Conservation (phyloP, 2,888 invertebrate species). For the Lasioglossum marginatum region DNA sequence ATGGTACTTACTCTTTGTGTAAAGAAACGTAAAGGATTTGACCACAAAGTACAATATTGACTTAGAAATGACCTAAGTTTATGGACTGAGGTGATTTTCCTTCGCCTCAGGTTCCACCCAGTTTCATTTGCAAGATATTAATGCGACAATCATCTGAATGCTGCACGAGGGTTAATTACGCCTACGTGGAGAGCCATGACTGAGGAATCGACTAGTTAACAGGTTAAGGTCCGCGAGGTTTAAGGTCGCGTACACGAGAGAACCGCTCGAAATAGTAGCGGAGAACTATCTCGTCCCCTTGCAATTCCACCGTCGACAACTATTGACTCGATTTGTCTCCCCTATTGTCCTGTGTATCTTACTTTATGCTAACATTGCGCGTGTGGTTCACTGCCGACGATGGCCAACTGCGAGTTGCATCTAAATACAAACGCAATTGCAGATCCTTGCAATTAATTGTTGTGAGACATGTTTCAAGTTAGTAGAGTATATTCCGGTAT, state of each 20-base stretch:
- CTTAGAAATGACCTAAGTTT: not conserved
- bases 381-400: conserved; percentile 25
- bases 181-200: not conserved
- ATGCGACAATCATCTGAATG: not conserved
- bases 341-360: conserved; percentile 66
- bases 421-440: not conserved
- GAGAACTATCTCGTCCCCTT: conserved; percentile 45
- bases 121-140: not conserved
- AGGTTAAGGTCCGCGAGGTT: conserved; percentile 52
- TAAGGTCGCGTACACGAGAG: conserved; percentile 39
- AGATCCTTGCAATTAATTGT: not conserved
- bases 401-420: not conserved
- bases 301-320: conserved; percentile 67
- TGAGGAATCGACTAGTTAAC: not conserved
- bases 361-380: conserved; percentile 61
- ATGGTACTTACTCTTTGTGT: not conserved
- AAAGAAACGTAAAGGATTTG: not conserved
- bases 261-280: conserved; percentile 36
- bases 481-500: no score
- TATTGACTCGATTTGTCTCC: conserved; percentile 74
- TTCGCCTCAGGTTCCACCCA: not conserved
- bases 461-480: not conserved
- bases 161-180: not conserved
- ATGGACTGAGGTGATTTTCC: not conserved
- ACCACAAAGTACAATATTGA: not conserved